These are phyloP conservation scores for Pelvicachromis taeniatus DNA, from an alignment of 2,113 vertebrate genomes.

Conservation along the genomic window DNA sequence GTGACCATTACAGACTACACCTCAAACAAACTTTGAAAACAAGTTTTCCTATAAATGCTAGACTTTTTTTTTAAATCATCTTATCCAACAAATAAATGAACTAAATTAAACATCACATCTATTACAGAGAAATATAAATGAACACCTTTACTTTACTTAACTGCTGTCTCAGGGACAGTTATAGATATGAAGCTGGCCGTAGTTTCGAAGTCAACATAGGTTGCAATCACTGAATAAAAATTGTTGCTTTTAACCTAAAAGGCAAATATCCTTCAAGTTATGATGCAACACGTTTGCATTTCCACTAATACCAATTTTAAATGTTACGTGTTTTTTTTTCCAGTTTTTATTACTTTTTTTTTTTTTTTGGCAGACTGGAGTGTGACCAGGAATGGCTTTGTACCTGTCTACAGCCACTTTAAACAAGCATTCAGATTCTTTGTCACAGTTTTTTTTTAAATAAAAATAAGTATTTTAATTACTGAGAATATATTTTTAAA, in stretches of 20 bases:
- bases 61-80: too few relatives aligned
- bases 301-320: neutral
- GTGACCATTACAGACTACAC: too few relatives aligned
- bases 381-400: neutral
- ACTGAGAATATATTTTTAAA: neutral
- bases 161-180: too few relatives aligned
- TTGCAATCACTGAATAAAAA: neutral
- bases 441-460: neutral
- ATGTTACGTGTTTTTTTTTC: neutral
- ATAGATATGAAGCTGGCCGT: neutral
- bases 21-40: too few relatives aligned
- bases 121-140: too few relatives aligned
- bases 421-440: neutral
- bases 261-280: neutral
- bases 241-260: neutral
- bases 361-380: neutral
- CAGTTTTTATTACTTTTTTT: accelerated
- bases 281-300: neutral
- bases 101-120: too few relatives aligned
- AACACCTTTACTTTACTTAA: too few relatives aligned
- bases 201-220: neutral
- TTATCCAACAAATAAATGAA: too few relatives aligned
- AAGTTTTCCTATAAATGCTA: too few relatives aligned
- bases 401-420: neutral
- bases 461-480: neutral